Conservation (phyloP, 2,888 invertebrate genomes). For the Melieria omissa region DNA sequence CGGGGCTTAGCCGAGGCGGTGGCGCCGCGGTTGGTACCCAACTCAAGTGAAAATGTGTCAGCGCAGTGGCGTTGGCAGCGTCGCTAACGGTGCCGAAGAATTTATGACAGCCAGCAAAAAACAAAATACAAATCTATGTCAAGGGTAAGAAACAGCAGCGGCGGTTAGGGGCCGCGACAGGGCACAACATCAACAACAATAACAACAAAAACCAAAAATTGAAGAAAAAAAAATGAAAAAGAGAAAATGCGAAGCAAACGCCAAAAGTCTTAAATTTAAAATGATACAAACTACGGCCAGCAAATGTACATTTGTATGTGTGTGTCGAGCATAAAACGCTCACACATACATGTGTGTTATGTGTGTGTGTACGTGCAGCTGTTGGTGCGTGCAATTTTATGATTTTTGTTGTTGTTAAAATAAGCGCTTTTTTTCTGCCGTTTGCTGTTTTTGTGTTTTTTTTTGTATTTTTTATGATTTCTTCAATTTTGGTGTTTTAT, state of each 20-base stretch:
- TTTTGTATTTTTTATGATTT: background rate
- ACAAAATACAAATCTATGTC: background rate
- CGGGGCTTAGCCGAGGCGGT: background rate
- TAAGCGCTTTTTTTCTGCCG: background rate
- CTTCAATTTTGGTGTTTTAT: background rate
- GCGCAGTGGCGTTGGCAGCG: background rate
- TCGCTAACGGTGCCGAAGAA: background rate
- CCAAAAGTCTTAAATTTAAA: conserved; percentile 8
- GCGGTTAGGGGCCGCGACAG: background rate
- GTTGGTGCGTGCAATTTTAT: conserved; percentile 17
- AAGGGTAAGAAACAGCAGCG: background rate
- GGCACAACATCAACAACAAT: background rate
- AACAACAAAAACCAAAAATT: background rate
- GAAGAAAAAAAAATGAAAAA: conserved; percentile 1
- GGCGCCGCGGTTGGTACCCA: background rate
- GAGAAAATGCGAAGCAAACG: background rate
- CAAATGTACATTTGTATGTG: conserved; percentile 9
- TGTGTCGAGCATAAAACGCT: background rate
- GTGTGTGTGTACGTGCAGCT: too few species aligned
- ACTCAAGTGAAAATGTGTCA: background rate
- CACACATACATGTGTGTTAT: too few species aligned
- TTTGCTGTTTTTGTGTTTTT: background rate
- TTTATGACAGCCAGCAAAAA: conserved; percentile 16
- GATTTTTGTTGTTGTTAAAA: conserved; percentile 6
- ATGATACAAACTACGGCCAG: background rate